A percentile compares a stretch with the other conserved stretches of the same genome.
Evolutionary conservation across 1,140 invertebrate genomes (phyloP).

Genomic region (Tribolium castaneum): DNA sequence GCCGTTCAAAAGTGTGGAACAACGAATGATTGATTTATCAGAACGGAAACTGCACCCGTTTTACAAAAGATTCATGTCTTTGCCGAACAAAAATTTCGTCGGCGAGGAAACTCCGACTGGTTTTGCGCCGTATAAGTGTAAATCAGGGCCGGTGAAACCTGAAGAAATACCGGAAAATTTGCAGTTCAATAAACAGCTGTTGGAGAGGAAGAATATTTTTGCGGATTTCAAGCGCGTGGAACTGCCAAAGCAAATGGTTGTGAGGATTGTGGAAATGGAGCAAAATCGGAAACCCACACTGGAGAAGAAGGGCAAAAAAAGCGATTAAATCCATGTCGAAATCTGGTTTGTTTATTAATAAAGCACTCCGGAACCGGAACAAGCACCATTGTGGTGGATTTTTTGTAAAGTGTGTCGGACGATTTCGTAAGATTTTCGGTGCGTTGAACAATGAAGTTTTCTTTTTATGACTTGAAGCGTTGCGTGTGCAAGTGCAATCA

Average conservation of each 20-base stretch:
- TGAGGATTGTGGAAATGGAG: conserved; percentile 54
- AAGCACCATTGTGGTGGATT: neutral
- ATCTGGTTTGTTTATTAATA: no score
- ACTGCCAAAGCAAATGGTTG: conserved; percentile 52
- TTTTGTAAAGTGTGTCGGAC: conserved; percentile 15
- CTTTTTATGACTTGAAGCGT: conserved; percentile 8
- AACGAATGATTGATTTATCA: conserved; percentile 55
- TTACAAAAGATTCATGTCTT: conserved; percentile 50
- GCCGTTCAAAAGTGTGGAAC: conserved; percentile 51
- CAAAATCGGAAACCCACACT: conserved; percentile 49
- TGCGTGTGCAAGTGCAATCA: conserved; percentile 20
- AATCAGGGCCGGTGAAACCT: conserved; percentile 47
- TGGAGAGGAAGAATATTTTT: conserved; percentile 59
- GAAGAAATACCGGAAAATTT: conserved; percentile 52
- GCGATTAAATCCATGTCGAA: neutral
- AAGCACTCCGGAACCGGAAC: conserved; percentile 7
- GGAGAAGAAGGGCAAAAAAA: conserved; percentile 35
- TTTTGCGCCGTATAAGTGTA: conserved; percentile 43
- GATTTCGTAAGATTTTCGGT: conserved; percentile 26
- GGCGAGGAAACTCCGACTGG: neutral
- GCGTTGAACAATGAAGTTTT: conserved; percentile 17
- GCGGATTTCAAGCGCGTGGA: conserved; percentile 53
- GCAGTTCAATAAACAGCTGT: conserved; percentile 50
- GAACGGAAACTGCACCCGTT: conserved; percentile 57
- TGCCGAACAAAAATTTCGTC: conserved; percentile 38